Conservation (phyloP, 2,888 invertebrate genomes). For the Tenodera sinensis region DNA sequence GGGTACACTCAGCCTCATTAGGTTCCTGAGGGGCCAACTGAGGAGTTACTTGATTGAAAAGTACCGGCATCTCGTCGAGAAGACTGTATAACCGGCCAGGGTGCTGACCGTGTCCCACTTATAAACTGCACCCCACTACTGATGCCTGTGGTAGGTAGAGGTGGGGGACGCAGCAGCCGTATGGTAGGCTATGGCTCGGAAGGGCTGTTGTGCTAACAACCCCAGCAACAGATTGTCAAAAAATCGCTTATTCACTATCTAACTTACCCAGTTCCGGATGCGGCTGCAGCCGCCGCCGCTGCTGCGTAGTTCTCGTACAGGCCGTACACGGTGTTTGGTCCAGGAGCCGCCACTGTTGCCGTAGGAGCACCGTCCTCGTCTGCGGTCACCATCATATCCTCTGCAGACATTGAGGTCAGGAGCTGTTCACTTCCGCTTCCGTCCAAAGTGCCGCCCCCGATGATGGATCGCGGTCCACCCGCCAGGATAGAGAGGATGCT, state of each 20-base stretch:
- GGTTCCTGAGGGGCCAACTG: no score
- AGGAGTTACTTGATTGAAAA: no score
- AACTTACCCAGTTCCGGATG: slow-evolving; percentile 1
- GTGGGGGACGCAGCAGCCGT: no score
- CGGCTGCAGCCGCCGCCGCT: slow-evolving; percentile 18
- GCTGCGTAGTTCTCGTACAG: slow-evolving; percentile 28
- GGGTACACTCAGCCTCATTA: no score
- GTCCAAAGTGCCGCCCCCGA: neutral
- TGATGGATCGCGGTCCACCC: slow-evolving; percentile 19
- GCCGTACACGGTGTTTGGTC: slow-evolving; percentile 1
- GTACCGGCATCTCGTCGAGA: no score
- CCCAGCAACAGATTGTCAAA: no score
- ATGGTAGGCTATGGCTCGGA: no score
- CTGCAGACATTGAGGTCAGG: neutral
- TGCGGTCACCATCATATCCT: slow-evolving; percentile 18
- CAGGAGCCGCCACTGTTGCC: neutral
- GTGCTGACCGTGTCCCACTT: no score
- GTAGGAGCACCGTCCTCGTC: slow-evolving; percentile 8
- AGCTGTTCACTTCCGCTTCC: slow-evolving; percentile 3
- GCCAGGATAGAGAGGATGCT: slow-evolving; percentile 28
- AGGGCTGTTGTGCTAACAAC: no score
- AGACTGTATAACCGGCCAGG: no score
- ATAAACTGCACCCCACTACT: no score
- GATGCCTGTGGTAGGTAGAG: no score
- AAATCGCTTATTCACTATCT: neutral